phyloP scores from a whole-genome alignment of 2,113 vertebrate genomes.

The Oreochromis niloticus region DNA sequence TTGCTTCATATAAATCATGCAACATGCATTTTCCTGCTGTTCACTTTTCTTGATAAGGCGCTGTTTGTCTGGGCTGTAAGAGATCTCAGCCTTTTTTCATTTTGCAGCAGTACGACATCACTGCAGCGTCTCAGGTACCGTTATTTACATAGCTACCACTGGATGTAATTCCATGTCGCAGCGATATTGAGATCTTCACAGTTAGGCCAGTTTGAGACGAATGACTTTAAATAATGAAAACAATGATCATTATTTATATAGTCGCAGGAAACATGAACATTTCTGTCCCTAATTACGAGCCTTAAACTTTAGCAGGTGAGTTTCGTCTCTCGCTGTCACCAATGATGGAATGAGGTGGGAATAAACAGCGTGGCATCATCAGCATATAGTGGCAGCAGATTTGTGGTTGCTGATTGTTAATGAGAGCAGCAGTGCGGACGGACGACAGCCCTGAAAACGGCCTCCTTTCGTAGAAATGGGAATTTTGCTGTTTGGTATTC shows the following conservation, averaged over 20 bases:
- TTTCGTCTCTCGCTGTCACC: background rate
- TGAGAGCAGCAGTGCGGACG: background rate
- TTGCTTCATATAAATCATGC: slow-evolving; percentile 60
- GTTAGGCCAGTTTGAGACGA: background rate
- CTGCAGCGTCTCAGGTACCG: background rate
- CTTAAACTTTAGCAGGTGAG: background rate
- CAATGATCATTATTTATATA: background rate
- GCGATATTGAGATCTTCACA: background rate
- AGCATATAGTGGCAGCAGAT: background rate
- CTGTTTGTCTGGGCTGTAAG: slow-evolving; percentile 40
- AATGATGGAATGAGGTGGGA: background rate
- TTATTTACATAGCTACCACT: background rate
- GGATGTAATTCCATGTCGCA: background rate
- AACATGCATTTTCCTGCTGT: slow-evolving; percentile 52
- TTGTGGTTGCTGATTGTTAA: background rate
- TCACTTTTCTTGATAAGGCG: slow-evolving; percentile 45
- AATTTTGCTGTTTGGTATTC: rapidly evolving
- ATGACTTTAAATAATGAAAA: background rate
- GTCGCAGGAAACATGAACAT: background rate
- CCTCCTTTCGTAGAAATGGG: background rate
- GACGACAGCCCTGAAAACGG: background rate
- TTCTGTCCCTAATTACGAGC: background rate
- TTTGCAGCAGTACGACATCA: background rate
- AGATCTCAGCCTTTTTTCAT: slow-evolving; percentile 28
- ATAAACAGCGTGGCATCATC: background rate